phyloP scores from a whole-genome alignment of 2,113 vertebrate genomes.

The human region DNA sequence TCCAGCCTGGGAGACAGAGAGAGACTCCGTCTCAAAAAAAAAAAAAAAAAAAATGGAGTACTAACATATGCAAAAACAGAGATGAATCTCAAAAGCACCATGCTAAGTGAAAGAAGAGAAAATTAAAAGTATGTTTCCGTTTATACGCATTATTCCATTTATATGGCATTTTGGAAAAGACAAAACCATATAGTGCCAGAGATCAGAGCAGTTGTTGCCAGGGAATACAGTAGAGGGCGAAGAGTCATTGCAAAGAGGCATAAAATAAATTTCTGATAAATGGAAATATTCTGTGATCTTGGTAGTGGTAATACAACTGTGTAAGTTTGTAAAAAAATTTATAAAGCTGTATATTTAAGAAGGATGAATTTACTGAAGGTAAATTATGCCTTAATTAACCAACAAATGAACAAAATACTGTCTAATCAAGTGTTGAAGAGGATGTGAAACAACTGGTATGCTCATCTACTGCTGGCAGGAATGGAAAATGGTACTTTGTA shows the following conservation, averaged over 20 bases:
- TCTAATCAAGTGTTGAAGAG: background rate
- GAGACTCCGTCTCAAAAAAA: background rate
- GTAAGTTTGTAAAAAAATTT: slow-evolving; percentile 32
- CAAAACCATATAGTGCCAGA: background rate
- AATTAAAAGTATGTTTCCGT: background rate
- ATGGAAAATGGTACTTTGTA: slow-evolving; percentile 16
- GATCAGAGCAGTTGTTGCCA: background rate
- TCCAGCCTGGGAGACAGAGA: background rate
- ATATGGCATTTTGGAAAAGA: background rate
- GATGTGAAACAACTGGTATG: background rate
- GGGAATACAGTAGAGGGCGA: background rate
- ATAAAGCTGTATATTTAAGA: background rate
- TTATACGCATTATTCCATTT: background rate
- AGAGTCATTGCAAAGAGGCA: background rate
- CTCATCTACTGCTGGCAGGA: background rate
- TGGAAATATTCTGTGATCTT: background rate
- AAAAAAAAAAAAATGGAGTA: background rate
- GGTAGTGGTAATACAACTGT: background rate
- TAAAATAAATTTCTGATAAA: background rate
- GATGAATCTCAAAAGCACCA: slow-evolving; percentile 2
- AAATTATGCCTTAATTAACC: background rate
- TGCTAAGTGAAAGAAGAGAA: background rate
- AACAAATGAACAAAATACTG: background rate
- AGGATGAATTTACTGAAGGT: background rate
- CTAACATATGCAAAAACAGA: background rate